Percentiles rank a stretch among this genome's conserved stretches.
Evolutionary conservation across 2,797 vertebrate species (phyloP).

Genomic region (Craterocephalus amniculus): DNA sequence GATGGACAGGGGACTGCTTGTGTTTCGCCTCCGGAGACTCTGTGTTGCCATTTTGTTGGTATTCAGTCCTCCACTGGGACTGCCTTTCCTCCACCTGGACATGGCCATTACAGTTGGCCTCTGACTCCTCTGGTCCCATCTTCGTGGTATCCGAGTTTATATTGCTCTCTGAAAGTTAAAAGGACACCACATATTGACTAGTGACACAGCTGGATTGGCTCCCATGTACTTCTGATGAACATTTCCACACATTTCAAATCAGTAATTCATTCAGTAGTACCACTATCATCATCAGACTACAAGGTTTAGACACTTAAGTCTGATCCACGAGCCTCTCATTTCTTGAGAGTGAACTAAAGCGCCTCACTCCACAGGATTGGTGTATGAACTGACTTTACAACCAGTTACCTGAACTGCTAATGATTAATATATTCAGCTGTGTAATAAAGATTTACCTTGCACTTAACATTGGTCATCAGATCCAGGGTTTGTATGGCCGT

Average conservation of each 20-base stretch:
- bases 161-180: slow-evolving; percentile 54
- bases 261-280: neutral
- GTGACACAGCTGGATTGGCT: neutral
- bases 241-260: neutral
- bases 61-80: slow-evolving; percentile 71
- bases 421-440: neutral
- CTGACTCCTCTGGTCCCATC: slow-evolving; percentile 76
- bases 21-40: slow-evolving; percentile 52
- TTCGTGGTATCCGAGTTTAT: slow-evolving; percentile 48
- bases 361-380: neutral
- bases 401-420: neutral
- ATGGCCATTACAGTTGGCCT: slow-evolving; percentile 92
- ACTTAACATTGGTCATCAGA: neutral
- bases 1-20: slow-evolving; percentile 38
- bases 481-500: neutral
- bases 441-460: neutral
- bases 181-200: neutral
- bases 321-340: neutral
- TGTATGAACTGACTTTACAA: neutral
- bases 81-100: slow-evolving; percentile 66
- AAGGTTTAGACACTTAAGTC: neutral
- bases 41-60: slow-evolving; percentile 82
- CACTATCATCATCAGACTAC: neutral
- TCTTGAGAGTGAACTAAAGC: neutral
- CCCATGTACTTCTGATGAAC: neutral